Base-by-base conservation (phyloP, 2,113 vertebrate genomes). In the Gobio gobio region DNA sequence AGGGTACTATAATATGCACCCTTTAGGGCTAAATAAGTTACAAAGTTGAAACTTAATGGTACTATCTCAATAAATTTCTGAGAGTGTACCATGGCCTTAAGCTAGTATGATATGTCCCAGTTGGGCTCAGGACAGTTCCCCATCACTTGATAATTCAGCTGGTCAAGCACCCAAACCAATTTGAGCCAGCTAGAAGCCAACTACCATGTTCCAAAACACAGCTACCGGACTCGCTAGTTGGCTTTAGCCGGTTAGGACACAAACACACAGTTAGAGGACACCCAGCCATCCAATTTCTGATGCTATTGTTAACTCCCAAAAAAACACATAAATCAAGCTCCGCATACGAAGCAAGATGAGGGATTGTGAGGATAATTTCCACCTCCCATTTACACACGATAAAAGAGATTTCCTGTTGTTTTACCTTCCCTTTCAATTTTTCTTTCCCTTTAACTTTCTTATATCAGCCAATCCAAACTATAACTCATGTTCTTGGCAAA, bases 401-500 rank as follows among this genome's bases (percentile, higher is more conserved):
- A 72, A 61, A 84, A 40, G 40, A 72, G 63, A 51, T 89, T 85
- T 82, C 24, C 54, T 76, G 77, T 86, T 56, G 33, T 85, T 84
- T 82, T 79, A 86, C 85, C 86, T 85, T 89, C 86, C 87, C 86
- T 84, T 88, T 82, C 76, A 85, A 72, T 74, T 81, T 78, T 87
- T 75, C 49, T 61, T 91, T 59, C 26, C 14, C 22, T 83, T 86
- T 9, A 64, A 84, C 80, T 63, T 56, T 54, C 56, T 85, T 45
- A 18, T 76, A 63, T 76, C 61, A 89, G 87, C 87, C 86, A 86
- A 88, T 88, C 90, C 68, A 91, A 88, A 83, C 61, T 80, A 49
- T 90, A 91, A 92, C 91, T 94, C 92, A 94, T 91, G 89, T 76
- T 90, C 66, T 90, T 94, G 93, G 92, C 91, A 8, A 6, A n/a